These are phyloP conservation scores for Ploceus nigricollis DNA, from an alignment of 2,113 vertebrate species.

Conservation along the genomic window DNA sequence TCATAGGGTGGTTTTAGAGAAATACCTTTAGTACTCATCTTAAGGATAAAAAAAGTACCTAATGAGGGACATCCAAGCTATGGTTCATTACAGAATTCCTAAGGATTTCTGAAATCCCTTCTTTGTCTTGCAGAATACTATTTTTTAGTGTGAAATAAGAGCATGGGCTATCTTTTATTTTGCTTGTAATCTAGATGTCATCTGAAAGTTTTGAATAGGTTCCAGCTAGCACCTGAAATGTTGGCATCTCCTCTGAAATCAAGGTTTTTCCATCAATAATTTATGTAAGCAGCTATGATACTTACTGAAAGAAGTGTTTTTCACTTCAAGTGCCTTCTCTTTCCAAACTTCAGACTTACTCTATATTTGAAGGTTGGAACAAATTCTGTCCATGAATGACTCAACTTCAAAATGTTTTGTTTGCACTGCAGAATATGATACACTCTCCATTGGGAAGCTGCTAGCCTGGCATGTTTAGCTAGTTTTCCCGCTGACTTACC, in stretches of 20 bases:
- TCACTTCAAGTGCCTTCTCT: not conserved
- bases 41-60: not conserved
- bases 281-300: not conserved
- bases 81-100: not conserved
- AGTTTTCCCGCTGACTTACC: conserved; percentile 25
- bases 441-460: not conserved
- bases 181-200: not conserved
- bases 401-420: conserved; percentile 24
- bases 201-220: not conserved
- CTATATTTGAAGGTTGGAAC: conserved; percentile 12
- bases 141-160: not conserved
- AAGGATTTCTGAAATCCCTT: not conserved
- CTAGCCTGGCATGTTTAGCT: not conserved
- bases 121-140: not conserved
- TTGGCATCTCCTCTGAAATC: not conserved
- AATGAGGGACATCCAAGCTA: not conserved
- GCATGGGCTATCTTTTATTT: not conserved
- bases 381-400: not conserved
- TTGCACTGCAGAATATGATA: conserved; percentile 33
- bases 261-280: not conserved
- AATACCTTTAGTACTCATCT: not conserved
- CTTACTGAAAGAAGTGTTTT: not conserved
- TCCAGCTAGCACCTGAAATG: not conserved
- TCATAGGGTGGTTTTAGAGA: not conserved
- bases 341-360: not conserved